A percentile compares a stretch with the other conserved stretches of the same genome.
Conservation (phyloP, 30 jellyfish, hydroid and myxozoan genomes). For the Chironex yamaguchii region DNA sequence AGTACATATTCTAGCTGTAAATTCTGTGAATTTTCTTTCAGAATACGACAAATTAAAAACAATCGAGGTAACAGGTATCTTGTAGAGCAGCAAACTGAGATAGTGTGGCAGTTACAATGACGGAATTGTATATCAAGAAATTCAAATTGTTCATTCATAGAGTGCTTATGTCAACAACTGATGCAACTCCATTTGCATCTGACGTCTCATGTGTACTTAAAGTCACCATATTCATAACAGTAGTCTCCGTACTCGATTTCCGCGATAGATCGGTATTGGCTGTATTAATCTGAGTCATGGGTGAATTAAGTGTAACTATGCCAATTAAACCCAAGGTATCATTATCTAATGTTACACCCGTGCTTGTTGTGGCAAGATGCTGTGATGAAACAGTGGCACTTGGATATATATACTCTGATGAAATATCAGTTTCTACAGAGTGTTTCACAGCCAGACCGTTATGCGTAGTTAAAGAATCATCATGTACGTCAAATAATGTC, state of each 20-base stretch:
- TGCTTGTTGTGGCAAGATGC: neutral
- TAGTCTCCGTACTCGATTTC: neutral
- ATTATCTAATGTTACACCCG: neutral
- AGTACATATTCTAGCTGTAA: too few species aligned
- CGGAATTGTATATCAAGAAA: too few species aligned
- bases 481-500: neutral
- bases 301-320: neutral
- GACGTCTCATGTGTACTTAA: neutral
- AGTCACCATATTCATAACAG: neutral
- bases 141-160: neutral
- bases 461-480: neutral
- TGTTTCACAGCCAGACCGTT: neutral
- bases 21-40: too few species aligned
- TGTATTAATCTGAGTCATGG: neutral
- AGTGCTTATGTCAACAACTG: neutral
- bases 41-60: too few species aligned
- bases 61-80: too few species aligned
- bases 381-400: neutral
- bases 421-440: neutral
- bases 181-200: neutral
- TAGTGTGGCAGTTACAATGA: too few species aligned
- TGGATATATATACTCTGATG: neutral
- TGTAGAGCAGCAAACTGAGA: too few species aligned
- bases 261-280: neutral
- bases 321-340: neutral